Evolutionary conservation across 2,888 invertebrate genomes (phyloP).

Genomic region (Bhutanitis thaidina): DNA sequence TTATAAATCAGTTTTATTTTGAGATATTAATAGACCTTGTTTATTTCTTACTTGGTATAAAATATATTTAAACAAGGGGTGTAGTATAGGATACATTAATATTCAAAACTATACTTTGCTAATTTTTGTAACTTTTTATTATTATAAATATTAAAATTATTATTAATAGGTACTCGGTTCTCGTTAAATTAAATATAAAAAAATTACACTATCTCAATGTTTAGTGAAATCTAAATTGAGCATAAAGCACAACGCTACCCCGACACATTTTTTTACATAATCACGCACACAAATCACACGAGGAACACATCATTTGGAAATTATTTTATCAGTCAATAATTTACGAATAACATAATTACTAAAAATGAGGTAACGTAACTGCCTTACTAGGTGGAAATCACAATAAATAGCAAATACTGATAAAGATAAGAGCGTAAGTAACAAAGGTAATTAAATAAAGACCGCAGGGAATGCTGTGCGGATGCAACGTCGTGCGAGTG

Average conservation of each 20-base stretch:
- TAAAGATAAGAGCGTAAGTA: slow-evolving; percentile 56
- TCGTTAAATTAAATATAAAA: slow-evolving; percentile 76
- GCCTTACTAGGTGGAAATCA: slow-evolving; percentile 71
- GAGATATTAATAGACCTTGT: slow-evolving; percentile 47
- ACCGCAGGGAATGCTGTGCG: slow-evolving; percentile 56
- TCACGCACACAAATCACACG: slow-evolving; percentile 67
- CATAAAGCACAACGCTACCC: slow-evolving; percentile 79
- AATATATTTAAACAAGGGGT: slow-evolving; percentile 50
- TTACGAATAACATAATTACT: slow-evolving; percentile 63
- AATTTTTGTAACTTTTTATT: slow-evolving; percentile 74
- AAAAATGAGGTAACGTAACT: slow-evolving; percentile 69
- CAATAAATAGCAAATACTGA: slow-evolving; percentile 73
- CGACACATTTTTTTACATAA: slow-evolving; percentile 53
- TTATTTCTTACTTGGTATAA: slow-evolving; percentile 47
- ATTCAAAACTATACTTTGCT: slow-evolving; percentile 46
- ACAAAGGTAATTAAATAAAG: slow-evolving; percentile 33
- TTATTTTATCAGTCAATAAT: slow-evolving; percentile 75
- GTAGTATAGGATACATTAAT: slow-evolving; percentile 47
- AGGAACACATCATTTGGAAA: slow-evolving; percentile 75
- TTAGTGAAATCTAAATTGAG: slow-evolving; percentile 79
- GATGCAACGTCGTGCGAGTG: slow-evolving; percentile 72
- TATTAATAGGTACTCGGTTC: slow-evolving; percentile 78
- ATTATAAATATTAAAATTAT: slow-evolving; percentile 80
- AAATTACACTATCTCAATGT: slow-evolving; percentile 77
- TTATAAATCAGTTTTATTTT: slow-evolving; percentile 50